Evolutionary conservation across 2,113 vertebrate genomes (phyloP).

Genomic region (Geothlypis trichas): DNA sequence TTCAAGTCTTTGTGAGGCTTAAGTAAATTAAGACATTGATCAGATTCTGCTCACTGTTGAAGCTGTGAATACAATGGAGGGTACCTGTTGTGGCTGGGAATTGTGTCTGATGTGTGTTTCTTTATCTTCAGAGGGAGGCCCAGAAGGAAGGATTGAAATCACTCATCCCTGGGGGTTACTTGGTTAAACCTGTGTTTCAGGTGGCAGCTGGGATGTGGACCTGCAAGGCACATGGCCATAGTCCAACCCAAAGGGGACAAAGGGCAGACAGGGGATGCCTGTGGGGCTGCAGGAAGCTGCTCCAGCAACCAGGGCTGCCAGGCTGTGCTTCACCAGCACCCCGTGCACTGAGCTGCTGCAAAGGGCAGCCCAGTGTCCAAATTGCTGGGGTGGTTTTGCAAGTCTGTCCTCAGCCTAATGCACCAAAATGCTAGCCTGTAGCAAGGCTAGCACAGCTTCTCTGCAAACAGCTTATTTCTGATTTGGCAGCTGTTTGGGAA

Average conservation of each 20-base stretch:
- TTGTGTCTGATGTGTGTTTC: not conserved
- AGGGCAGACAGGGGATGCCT: not conserved
- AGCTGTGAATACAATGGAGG: not conserved
- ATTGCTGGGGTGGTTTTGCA: not conserved
- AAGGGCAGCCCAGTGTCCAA: not conserved
- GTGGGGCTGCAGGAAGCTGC: not conserved
- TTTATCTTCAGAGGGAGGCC: not conserved
- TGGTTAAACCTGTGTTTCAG: not conserved
- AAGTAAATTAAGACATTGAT: slow-evolving; percentile 36
- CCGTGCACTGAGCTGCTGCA: not conserved
- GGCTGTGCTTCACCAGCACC: not conserved
- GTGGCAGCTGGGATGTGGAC: not conserved
- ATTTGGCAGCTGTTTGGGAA: slow-evolving; percentile 32
- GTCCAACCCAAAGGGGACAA: not conserved
- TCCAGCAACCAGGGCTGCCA: not conserved
- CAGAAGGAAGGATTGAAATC: not conserved
- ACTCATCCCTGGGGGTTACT: fast-evolving
- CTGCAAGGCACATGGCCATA: not conserved
- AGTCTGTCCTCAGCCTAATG: not conserved
- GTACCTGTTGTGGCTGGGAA: not conserved
- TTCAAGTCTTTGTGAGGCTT: slow-evolving; percentile 11
- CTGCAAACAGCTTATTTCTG: slow-evolving; percentile 11
- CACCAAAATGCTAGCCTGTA: slow-evolving; percentile 30
- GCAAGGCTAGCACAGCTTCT: not conserved
- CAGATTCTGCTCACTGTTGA: not conserved